Evolutionary conservation across 35 echinoderm and acorn worm species (phyloP), one percentile per base, ranked within the genome.

Genomic region (Holothuria glaberrima): DNA sequence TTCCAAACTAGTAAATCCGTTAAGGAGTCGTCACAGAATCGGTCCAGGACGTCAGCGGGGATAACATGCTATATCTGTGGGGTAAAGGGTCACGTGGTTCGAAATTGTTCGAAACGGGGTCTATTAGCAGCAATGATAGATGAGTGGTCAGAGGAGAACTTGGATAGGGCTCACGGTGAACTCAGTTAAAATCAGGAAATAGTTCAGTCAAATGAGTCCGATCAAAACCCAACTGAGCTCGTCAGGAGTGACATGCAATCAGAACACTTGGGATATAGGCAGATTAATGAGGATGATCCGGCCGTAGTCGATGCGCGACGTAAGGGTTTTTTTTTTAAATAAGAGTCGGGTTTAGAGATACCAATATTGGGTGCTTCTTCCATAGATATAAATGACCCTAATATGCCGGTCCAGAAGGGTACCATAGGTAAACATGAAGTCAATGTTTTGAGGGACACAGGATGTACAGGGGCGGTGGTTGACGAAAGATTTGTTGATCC

Each of bases 391-490:
- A 30, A 50, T n/a, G 27, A 61, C 25, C 24, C 59, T 54, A 54
- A 32, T 18, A 88, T 86, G 72, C 81, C 89, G 28, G 89, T 94
- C 14, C 19, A 12, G 9, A 35, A 91, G 31, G 93, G 89, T 29
- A 30, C 16, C 14, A 41, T 94, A 34, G 79, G 79, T 50, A 62
- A 22, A 12, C 52, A 82, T 0, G 25, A 69, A 35, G 71, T 88
- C 0, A 27, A 31, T 70, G 75, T 93, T n/a, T 61, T 89, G 48
- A 29, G 78, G 18, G 92, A 94, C 48, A 90, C 48, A 34, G 88
- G 92, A 24, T 94, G 88, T 79, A 90, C 30, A 70, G 88, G 80
- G 17, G 88, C 62, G 0, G 92, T 90, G 0, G 88, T 94, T 21
- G 36, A 68, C 57, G 63, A 59, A 19, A 48, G 56, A 21, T 71